Evolutionary conservation across 2,113 vertebrate species (phyloP), one percentile per base, ranked within the genome.

Genomic region (Oreocharis arfaki): DNA sequence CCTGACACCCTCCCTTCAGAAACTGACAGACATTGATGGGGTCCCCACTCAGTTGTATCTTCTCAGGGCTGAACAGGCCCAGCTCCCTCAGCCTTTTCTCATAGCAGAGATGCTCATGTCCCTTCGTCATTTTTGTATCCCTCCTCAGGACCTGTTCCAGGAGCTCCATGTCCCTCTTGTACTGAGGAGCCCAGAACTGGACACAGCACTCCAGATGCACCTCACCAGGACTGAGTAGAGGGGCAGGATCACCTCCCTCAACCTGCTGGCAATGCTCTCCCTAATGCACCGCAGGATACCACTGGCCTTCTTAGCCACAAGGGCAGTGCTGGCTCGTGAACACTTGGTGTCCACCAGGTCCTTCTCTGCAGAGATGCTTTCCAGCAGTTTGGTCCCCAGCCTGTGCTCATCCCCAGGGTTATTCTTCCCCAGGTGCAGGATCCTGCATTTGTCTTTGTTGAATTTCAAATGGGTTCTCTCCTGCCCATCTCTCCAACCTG

Each of bases 211-310:
- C 30, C 67, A 64, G 49, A 15, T 37, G 39, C 1, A 2, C 33
- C 3, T 64, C 76, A 16, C 11, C 1, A 37, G 57, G 67, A 17
- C 67, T 88, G 49, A 56, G 30, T 0, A 64, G 65, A 64, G 30
- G 41, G 24, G 30, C 49, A 35, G 85, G 42, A 15, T 71, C 42
- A 27, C 9, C 26, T 22, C 11, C 39, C 21, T 35, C 0, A 0
- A 1, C 3, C 56, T 71, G n/a, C 2, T 22, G 50, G 1, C 35
- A 49, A 0, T 16, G 35, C 1, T 80, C 14, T 73, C 10, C 57
- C 67, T 30, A 6, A 27, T 5, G 6, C 4, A 35, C 13, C 30
- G 13, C 57, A 42, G 75, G 74, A 14, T 32, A 27, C 26, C 75
- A 49, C 2, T 55, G 73, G 19, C 26, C 32, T 20, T 77, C 53